Base-by-base conservation (phyloP, 2,797 vertebrate species). In the Yasuhikotakia modesta region DNA sequence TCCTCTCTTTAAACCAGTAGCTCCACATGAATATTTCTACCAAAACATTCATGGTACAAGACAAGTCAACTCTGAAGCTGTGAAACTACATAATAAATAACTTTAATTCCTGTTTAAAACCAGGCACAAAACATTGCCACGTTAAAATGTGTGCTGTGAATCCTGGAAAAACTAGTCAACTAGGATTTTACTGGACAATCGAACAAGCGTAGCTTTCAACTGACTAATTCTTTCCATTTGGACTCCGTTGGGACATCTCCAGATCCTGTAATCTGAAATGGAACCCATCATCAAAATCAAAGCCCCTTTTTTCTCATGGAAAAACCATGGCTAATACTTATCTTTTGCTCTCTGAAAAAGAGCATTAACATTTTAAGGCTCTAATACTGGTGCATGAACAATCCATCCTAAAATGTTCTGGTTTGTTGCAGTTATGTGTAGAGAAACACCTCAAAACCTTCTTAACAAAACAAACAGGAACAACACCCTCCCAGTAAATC, bases 181-280 rank as follows among this genome's bases (percentile, higher is more conserved):
- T 65, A 12, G 13, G 17, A 46, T 73, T 81, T 80, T 58, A 78
- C 27, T 32, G 30, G 70, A 77, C 57, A 63, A 70, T 82, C 39
- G 19, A 70, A 76, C n/a, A 48, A 39, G 43, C 64, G 30, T 55
- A 21, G 3, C 7, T 74, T 83, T 77, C 72, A 55, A 32, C 55
- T 12, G 7, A 61, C 27, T 75, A 55, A 79, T 75, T 81, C 43
- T 79, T 82, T 82, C 78, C 82, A 82, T 79, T 82, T 71, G 66
- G 66, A 74, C 21, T 19, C 57, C 24, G 73, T 79, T 67, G 76
- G 58, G 55, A 73, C 11, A 19, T 50, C 35, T 74, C 78, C 83
- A 81, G 35, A 79, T 70, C 19, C 30, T 21, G 12, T 70, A 63
- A 84, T 81, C 72, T 79, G 63, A 65, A 82, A 81, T 82, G 22